phyloP scores from a whole-genome alignment of 2,888 invertebrate species.

The Zaprionus bogoriensis region DNA sequence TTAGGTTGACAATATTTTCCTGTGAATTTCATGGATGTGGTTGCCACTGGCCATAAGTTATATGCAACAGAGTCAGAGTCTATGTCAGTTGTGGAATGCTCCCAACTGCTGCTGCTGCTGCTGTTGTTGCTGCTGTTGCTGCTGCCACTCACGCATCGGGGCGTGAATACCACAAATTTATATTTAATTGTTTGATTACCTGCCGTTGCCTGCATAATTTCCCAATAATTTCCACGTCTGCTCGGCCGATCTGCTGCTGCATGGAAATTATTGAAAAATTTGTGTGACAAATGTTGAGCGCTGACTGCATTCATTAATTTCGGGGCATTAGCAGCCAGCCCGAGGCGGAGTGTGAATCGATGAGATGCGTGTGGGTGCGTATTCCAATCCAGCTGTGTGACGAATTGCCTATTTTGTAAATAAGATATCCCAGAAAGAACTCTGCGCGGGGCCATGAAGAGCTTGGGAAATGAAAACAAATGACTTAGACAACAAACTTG shows the following conservation, averaged over 20 bases:
- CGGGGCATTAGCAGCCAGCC: conserved; percentile 38
- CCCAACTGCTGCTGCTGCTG: conserved; percentile 30
- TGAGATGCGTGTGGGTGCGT: conserved; percentile 41
- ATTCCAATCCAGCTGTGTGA: conserved; percentile 65
- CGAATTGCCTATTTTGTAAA: conserved; percentile 68
- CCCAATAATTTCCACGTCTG: conserved; percentile 63
- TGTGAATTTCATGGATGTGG: conserved; percentile 62
- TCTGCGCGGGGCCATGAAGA: no score
- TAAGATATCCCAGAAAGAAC: conserved; percentile 45
- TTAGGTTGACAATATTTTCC: conserved; percentile 79
- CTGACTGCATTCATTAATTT: conserved; percentile 75
- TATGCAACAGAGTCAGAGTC: conserved; percentile 23
- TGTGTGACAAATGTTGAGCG: conserved; percentile 73
- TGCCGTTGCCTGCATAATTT: conserved; percentile 65
- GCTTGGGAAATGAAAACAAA: conserved; percentile 36
- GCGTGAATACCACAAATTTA: conserved; percentile 78
- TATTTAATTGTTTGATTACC: conserved; percentile 73
- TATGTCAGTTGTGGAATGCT: conserved; percentile 44
- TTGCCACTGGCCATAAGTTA: conserved; percentile 26
- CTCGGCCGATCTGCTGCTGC: conserved; percentile 18
- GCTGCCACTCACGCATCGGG: conserved; percentile 55
- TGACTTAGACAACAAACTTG: conserved; percentile 46
- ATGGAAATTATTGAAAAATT: conserved; percentile 49
- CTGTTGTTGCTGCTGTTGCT: conserved; percentile 3
- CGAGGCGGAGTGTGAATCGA: conserved; percentile 59